Base-by-base conservation (phyloP, 2,888 invertebrate genomes). In the Marronus borbonicus region DNA sequence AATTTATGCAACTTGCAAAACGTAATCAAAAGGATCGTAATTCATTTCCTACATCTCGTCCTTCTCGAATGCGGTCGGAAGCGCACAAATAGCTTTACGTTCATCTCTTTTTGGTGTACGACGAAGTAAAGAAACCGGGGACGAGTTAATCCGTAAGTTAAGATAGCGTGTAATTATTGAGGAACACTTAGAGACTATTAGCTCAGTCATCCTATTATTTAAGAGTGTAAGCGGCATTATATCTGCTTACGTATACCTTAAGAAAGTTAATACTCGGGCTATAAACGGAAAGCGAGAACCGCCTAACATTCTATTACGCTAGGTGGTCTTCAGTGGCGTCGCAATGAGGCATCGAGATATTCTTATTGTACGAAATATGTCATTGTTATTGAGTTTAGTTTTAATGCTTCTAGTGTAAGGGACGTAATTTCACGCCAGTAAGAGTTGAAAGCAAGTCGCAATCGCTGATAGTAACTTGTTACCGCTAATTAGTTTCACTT, bases 121-220 rank as follows among this genome's bases (percentile, higher is more conserved):
- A 31, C 31, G 31, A 62, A 12, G 62, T 62, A n/a, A 62, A 62
- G 31, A 31, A 62, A 62, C 28, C 14, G 24, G 14, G 62, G 14
- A 31, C 8, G 31, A 62, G 62, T 62, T 62, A 62, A 62, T 62
- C 31, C 62, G 14, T 62, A 62, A 62, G 62, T 62, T 62, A 62
- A 28, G 28, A 31, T 62, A 14, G 24, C 31, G 31, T 31, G 62
- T 62, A 62, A 28, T 62, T 62, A 62, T 31, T 62, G 24, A 58
- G 55, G 55, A 58, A 62, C 14, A 62, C 62, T 62, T 62, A 31
- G 8, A 31, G 31, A 62, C 31, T 62, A 62, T 62, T 62, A 62
- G 62, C 31, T 31, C 28, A 31, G 62, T 31, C 62, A 62, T 62
- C 62, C 62, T 62, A 28, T 62, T 62, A 62, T 62, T 62, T 62